Conservation (phyloP, 2,113 vertebrate genomes). For the Labeo rohita region DNA sequence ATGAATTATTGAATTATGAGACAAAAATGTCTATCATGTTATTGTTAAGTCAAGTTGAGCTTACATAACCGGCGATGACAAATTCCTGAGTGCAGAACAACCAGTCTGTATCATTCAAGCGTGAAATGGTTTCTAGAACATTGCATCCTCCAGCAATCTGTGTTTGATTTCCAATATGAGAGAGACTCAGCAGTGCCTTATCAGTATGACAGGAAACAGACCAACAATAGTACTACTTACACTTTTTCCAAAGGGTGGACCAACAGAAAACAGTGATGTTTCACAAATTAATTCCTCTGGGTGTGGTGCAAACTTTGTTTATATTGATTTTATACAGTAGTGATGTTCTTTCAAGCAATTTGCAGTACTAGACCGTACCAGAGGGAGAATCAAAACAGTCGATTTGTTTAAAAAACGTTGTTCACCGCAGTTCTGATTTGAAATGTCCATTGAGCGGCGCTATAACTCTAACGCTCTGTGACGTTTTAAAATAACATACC, state of each 20-base stretch:
- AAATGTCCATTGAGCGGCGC: no score
- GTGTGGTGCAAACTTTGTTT: not conserved
- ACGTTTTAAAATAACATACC: no score
- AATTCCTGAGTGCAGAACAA: conserved; percentile 50
- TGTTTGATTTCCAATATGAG: conserved; percentile 9
- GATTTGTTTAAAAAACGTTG: not conserved
- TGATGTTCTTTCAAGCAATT: not conserved
- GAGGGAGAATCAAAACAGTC: not conserved
- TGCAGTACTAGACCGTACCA: no score
- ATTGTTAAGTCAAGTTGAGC: conserved; percentile 33
- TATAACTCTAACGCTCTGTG: no score
- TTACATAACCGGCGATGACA: conserved; percentile 28
- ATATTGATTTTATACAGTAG: not conserved
- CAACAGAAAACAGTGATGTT: not conserved
- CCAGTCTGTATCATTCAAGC: conserved; percentile 36
- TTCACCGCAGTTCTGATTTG: no score
- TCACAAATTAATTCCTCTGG: not conserved
- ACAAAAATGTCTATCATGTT: not conserved
- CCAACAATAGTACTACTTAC: not conserved
- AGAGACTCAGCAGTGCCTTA: conserved; percentile 54
- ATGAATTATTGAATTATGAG: not conserved
- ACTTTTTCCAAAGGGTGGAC: conserved; percentile 4
- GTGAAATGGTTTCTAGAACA: conserved; percentile 38
- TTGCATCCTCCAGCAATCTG: conserved; percentile 1
- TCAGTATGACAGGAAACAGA: conserved; percentile 34